Base-by-base conservation (phyloP, 2,888 invertebrate species). In the Amphiduros pacificus region DNA sequence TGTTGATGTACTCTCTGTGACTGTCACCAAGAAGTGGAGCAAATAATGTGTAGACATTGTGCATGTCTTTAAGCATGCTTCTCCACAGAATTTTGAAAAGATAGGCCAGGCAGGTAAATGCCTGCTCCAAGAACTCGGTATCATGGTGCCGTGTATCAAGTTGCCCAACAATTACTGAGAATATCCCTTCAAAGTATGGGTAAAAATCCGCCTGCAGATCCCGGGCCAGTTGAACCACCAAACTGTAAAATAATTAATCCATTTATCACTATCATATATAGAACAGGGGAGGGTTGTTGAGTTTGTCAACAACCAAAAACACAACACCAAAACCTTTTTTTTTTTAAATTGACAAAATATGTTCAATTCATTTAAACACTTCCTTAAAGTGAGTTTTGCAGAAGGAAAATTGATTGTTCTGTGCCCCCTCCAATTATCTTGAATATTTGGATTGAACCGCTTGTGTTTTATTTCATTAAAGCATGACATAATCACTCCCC, bases 121-220 rank as follows among this genome's bases (percentile, higher is more conserved):
- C 88, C 87, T 91, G 90, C 83, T 97, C 95, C 44, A 97, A 81
- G 67, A 90, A 87, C 56, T 95, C 93, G 0, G 90, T 87, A 81
- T 94, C 89, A 60, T 80, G 75, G 82, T 91, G 90, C 55, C 74
- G 67, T 89, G 89, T 67, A 88, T 87, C 11, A 91, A 84, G 57
- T 90, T 85, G 67, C 31, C 87, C 86, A 32, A 93, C 88, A 20
- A 95, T 85, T 24, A 89, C 85, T 62, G 88, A 86, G 17, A 95
- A 85, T 74, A 94, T 89, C 36, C 86, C 86, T 53, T 89, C 87
- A 76, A 94, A 96, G 73, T 92, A 88, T n/a, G 87, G 86, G 79
- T 94, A 93, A 79, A 96, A 95, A 63, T 96, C 94, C 74, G 89
- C 88, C 68, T 92, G 89, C 24, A 97, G 84, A 82, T 97, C 97